Conservation (phyloP, 2,797 vertebrate genomes). For the Melopsittacus undulatus region DNA sequence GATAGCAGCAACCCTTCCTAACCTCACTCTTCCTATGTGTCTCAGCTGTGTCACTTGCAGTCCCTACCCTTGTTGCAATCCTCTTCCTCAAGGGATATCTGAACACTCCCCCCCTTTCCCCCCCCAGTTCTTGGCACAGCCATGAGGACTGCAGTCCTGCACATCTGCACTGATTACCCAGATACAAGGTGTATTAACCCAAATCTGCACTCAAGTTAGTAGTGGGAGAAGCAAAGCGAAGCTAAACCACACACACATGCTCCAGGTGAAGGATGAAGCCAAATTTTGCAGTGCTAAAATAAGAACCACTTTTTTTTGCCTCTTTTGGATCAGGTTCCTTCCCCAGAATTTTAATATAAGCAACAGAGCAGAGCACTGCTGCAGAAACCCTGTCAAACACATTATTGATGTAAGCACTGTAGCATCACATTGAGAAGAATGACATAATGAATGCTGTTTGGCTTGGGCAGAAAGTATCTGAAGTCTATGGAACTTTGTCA, state of each 20-base stretch:
- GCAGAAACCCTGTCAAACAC: neutral
- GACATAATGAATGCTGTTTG: neutral
- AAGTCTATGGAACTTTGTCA: neutral
- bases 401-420: neutral
- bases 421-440: neutral
- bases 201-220: accelerated
- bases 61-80: accelerated
- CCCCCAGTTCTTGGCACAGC: neutral
- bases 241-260: neutral
- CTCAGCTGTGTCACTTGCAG: neutral
- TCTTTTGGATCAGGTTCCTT: neutral
- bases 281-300: neutral
- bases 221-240: neutral
- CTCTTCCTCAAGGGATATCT: neutral
- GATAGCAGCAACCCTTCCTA: neutral
- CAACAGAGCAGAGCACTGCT: neutral
- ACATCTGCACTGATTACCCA: neutral
- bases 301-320: neutral
- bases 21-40: accelerated
- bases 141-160: neutral
- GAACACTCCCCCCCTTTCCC: neutral
- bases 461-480: neutral
- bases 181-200: neutral
- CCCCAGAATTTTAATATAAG: neutral
- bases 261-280: neutral